Evolutionary conservation across 2,113 vertebrate genomes (phyloP), one percentile per base, ranked within the genome.

Genomic region (Poicephalus gulielmi): DNA sequence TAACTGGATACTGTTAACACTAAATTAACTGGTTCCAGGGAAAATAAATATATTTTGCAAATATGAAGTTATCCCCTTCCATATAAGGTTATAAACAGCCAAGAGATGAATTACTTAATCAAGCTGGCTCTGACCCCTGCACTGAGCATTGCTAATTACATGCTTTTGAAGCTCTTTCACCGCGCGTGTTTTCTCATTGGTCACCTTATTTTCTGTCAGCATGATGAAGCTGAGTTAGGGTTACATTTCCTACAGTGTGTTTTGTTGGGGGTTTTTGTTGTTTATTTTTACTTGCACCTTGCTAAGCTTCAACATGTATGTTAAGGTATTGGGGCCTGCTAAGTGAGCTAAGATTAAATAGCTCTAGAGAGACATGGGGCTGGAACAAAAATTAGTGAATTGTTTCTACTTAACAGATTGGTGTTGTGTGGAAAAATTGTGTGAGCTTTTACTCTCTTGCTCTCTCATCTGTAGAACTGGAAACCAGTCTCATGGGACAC

Each of bases 401-500:
- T 73, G 68, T 92, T 90, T 91, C 10, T 63, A 31, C 30, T 31
- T 73, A 49, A 37, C 2, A 4, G n/a, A 50, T 30, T 59, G 68
- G 57, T 39, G 19, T 89, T 89, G 69, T 1, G 10, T 79, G 86
- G 89, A 96, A 95, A 94, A 95, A 87, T 20, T 10, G 41, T 62
- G 69, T 85, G 92, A 91, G 81, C 69, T 94, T 83, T 94, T 67
- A 68, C 13, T 64, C 64, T 43, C 69, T 47, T 76, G 52, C 62
- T 79, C 83, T 87, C 83, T 96, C 89, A 83, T 87, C 43, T 83
- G 44, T 79, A 22, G 50, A 89, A 96, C 80, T 97, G 91, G 88
- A 95, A 90, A 88, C 57, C 25, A 76, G 57, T 91, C 86, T 84
- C 88, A 27, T 77, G 88, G 91, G 94, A 60, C 57, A 53, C 22